These are phyloP conservation scores for Frankliniella intonsa DNA, from an alignment of 2,888 invertebrate species.

Conservation along the genomic window DNA sequence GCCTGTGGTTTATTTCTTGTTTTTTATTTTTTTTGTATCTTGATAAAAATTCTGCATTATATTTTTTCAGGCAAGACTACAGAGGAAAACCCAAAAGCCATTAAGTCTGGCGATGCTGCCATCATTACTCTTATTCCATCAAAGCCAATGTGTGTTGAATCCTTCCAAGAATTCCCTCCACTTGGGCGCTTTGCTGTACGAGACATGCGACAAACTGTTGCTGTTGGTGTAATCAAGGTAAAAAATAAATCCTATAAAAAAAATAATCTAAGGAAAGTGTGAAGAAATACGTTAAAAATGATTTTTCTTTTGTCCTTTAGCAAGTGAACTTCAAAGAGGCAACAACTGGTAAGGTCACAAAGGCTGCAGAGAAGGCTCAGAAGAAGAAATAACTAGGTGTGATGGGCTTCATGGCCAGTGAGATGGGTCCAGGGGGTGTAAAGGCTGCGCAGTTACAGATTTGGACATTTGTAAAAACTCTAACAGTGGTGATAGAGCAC, in stretches of 20 bases:
- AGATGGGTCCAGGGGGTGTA: slow-evolving; percentile 39
- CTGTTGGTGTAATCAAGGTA: slow-evolving; percentile 95
- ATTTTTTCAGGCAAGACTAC: slow-evolving; percentile 62
- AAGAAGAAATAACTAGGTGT: slow-evolving; percentile 93
- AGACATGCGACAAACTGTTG: slow-evolving; percentile 98
- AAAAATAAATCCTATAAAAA: slow-evolving; percentile 45
- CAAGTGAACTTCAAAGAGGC: slow-evolving; percentile 88
- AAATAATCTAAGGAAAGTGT: neutral
- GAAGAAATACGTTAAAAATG: neutral
- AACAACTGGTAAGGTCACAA: slow-evolving; percentile 65
- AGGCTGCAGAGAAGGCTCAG: slow-evolving; percentile 94
- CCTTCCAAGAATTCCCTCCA: slow-evolving; percentile 95
- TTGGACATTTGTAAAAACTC: slow-evolving; percentile 39
- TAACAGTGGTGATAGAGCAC: slow-evolving; percentile 45
- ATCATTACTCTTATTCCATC: slow-evolving; percentile 87
- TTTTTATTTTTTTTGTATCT: neutral
- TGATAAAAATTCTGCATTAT: neutral
- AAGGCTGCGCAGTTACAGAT: slow-evolving; percentile 44
- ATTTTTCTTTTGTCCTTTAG: slow-evolving; percentile 44
- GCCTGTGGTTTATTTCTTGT: too few relatives aligned
- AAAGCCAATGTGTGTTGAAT: slow-evolving; percentile 96
- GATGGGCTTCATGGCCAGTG: slow-evolving; percentile 43
- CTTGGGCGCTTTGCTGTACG: slow-evolving; percentile 96
- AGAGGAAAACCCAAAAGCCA: slow-evolving; percentile 85
- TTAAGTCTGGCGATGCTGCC: slow-evolving; percentile 81